Percentiles rank a stretch among this genome's conserved stretches.
These are phyloP conservation scores for Drosophila paulistorum DNA, from an alignment of 1,140 invertebrate species.

Conservation along the genomic window DNA sequence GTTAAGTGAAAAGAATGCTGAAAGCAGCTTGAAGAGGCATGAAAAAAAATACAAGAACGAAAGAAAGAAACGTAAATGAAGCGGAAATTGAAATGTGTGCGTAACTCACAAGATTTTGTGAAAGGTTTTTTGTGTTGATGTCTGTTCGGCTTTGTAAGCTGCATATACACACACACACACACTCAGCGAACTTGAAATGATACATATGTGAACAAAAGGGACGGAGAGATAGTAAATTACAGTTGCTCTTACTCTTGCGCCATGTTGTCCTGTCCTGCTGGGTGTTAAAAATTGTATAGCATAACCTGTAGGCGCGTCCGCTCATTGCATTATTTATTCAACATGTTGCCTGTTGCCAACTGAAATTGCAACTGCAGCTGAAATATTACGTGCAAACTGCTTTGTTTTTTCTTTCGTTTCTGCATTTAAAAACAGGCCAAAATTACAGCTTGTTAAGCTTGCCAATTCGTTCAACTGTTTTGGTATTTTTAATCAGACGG, in stretches of 20 bases:
- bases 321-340: slow-evolving; percentile 36
- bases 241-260: not conserved
- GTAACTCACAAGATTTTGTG: slow-evolving; percentile 60
- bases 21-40: slow-evolving; percentile 7
- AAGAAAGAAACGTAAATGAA: slow-evolving; percentile 53
- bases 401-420: slow-evolving; percentile 6
- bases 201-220: not conserved
- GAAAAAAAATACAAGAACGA: slow-evolving; percentile 4
- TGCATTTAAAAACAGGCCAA: not conserved
- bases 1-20: slow-evolving; percentile 6
- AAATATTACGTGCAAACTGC: slow-evolving; percentile 37
- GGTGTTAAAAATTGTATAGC: slow-evolving; percentile 32
- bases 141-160: slow-evolving; percentile 23
- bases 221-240: not conserved
- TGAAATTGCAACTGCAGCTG: slow-evolving; percentile 27
- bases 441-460: not conserved
- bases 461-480: not conserved
- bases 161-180: slow-evolving; percentile 14
- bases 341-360: slow-evolving; percentile 20
- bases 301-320: slow-evolving; percentile 24
- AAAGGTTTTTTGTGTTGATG: slow-evolving; percentile 71
- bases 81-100: slow-evolving; percentile 68
- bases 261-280: not conserved
- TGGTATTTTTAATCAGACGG: slow-evolving; percentile 2
- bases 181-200: slow-evolving; percentile 22